Conservation (phyloP, 2,888 invertebrate genomes). For the Platycheirus albimanus region DNA sequence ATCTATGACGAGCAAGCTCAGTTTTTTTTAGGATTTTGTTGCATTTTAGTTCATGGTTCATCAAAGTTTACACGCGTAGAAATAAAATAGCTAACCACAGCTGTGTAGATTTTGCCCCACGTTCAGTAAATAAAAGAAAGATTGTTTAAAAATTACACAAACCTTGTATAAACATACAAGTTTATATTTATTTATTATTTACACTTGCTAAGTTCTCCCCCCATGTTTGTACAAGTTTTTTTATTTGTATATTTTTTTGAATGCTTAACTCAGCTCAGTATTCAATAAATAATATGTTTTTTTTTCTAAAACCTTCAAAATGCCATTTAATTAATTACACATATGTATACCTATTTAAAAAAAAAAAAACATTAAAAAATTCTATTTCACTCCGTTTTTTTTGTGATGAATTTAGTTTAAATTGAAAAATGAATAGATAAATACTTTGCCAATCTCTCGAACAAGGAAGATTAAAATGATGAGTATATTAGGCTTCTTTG, state of each 20-base stretch:
- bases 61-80: too few species aligned
- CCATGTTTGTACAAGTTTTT: slow-evolving; percentile 54
- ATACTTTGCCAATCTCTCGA: slow-evolving; percentile 43
- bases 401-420: slow-evolving; percentile 38
- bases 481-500: slow-evolving; percentile 53
- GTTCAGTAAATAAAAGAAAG: too few species aligned
- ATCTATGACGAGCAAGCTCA: too few species aligned
- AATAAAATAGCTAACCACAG: too few species aligned
- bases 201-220: slow-evolving; percentile 55
- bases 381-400: too few species aligned
- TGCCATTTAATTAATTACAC: background rate
- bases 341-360: background rate
- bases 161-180: slow-evolving; percentile 65
- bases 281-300: slow-evolving; percentile 50
- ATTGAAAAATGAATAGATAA: slow-evolving; percentile 21
- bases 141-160: slow-evolving; percentile 55
- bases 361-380: background rate
- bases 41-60: too few species aligned
- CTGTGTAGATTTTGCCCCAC: too few species aligned
- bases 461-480: slow-evolving; percentile 22
- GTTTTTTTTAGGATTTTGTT: too few species aligned
- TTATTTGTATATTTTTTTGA: slow-evolving; percentile 29
- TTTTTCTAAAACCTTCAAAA: background rate
- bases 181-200: slow-evolving; percentile 46
- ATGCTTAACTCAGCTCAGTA: slow-evolving; percentile 31